Evolutionary conservation across 2,888 invertebrate genomes (phyloP).

Genomic region (Acanthococcus lagerstroemiae): DNA sequence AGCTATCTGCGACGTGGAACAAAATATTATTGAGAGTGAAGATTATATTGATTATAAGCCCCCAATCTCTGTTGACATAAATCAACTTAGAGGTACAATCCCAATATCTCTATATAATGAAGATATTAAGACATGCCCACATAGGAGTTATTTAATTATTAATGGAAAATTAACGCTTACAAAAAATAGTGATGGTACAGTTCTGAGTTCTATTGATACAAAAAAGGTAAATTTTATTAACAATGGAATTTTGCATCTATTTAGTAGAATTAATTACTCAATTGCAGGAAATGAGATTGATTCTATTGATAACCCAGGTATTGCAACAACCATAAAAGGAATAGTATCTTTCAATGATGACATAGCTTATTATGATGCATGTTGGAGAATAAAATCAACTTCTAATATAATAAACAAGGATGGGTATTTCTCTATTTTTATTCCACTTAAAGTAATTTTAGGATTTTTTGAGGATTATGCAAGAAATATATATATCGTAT

Average conservation of each 20-base stretch:
- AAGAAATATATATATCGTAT: not conserved
- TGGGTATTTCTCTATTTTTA: not conserved
- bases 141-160: not conserved
- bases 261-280: constrained; percentile 10
- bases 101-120: not conserved
- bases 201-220: constrained; percentile 5
- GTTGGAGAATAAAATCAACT: constrained; percentile 19
- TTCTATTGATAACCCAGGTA: constrained; percentile 6
- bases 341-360: constrained; percentile 10
- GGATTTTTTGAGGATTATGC: not conserved
- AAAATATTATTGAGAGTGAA: constrained; percentile 19
- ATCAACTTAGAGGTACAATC: not conserved
- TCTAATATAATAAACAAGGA: not conserved
- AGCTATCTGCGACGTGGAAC: no score
- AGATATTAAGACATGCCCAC: not conserved
- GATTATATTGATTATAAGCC: constrained; percentile 1
- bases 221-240: constrained; percentile 12
- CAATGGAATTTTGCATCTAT: constrained; percentile 12
- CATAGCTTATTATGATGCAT: constrained; percentile 1
- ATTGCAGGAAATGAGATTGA: constrained; percentile 9
- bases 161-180: constrained; percentile 1
- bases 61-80: not conserved
- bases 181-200: constrained; percentile 7
- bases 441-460: not conserved
- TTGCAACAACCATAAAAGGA: constrained; percentile 8